Evolutionary conservation across 2,113 vertebrate genomes (phyloP), one percentile per base, ranked within the genome.

Genomic region (Peromyscus polionotus): DNA sequence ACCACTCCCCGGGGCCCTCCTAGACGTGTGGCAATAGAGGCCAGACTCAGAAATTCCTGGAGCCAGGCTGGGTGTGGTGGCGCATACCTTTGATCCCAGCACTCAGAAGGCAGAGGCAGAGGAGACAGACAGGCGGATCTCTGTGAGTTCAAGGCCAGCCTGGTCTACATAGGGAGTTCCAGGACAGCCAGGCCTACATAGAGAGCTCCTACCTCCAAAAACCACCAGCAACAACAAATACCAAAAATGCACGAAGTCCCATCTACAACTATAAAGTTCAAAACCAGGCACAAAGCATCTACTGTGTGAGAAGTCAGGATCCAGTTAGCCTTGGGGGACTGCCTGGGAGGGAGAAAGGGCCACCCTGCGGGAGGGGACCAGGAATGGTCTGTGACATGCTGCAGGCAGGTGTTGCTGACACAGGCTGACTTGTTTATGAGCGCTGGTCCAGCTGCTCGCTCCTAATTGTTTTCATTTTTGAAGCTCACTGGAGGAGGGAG

Each of bases 171-270:
- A 39, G 57, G 13, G 24, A 84, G n/a, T 28, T 61, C 81, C 81
- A 63, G n/a, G 24, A 63, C 39, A 84, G 57, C n/a, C 22, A 84
- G 57, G 57, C n/a, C 24, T 63, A 84, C n/a, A 8, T 2, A 63
- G 81, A 63, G 57, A 63, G 81, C 17, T 24, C 22, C n/a, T 84
- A n/a, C 39, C 81, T 84, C 57, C 16, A 84, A 84, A 84, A 28
- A 42, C n/a, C 57, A 84, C 36, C 68, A 70, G 0, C 10, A 57
- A 9, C 31, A 81, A 17, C 33, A 59, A 24, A n/a, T 24, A 14
- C 11, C 79, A 13, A 39, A 61, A 84, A 42, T 0, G 16, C 31
- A 1, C 0, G 3, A 5, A 1, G 68, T 31, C 9, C 3, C 3
- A 20, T 13, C 24, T 7, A 14, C 0, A 24, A 22, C 1, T 5